A percentile compares a stretch with the other conserved stretches of the same genome.
phyloP scores from a whole-genome alignment of 2,888 invertebrate genomes.

The Caenorhabditis drosophilae region DNA sequence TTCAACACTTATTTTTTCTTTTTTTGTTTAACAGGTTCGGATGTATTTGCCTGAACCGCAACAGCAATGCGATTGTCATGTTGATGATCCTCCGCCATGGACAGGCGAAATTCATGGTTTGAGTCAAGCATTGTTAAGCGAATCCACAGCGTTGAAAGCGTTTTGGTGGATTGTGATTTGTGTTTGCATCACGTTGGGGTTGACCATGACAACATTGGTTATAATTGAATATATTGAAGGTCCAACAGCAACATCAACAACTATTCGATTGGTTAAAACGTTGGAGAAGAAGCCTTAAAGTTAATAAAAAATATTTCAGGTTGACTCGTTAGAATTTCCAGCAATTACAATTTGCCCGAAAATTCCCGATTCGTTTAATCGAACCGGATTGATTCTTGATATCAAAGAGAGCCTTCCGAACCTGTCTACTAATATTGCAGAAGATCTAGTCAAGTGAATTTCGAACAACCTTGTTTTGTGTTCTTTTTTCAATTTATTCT shows the following conservation, averaged over 20 bases:
- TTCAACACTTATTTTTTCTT: too few species aligned
- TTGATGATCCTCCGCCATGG: constrained; percentile 63
- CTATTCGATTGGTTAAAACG: constrained; percentile 62
- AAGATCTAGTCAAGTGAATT: constrained; percentile 50
- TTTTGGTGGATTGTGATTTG: constrained; percentile 66
- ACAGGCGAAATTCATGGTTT: constrained; percentile 67
- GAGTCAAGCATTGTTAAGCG: constrained; percentile 53
- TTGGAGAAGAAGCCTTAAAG: neutral
- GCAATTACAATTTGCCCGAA: constrained; percentile 65
- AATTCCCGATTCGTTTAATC: constrained; percentile 60
- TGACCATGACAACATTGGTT: constrained; percentile 53
- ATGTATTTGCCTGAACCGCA: constrained; percentile 49
- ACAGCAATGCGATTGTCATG: constrained; percentile 57
- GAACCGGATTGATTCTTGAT: constrained; percentile 44
- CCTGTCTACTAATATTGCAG: constrained; percentile 34
- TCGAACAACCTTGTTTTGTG: neutral
- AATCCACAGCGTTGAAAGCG: constrained; percentile 50
- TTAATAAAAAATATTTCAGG: constrained; percentile 26
- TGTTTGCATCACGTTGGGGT: constrained; percentile 56
- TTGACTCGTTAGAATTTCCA: constrained; percentile 56
- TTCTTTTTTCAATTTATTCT: neutral
- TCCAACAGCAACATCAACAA: constrained; percentile 65
- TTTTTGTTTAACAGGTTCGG: too few species aligned
- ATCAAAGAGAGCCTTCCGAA: constrained; percentile 48
- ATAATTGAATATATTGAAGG: constrained; percentile 62